Base-by-base conservation (phyloP, 2,797 vertebrate species). In the Cossypha niveicapilla region DNA sequence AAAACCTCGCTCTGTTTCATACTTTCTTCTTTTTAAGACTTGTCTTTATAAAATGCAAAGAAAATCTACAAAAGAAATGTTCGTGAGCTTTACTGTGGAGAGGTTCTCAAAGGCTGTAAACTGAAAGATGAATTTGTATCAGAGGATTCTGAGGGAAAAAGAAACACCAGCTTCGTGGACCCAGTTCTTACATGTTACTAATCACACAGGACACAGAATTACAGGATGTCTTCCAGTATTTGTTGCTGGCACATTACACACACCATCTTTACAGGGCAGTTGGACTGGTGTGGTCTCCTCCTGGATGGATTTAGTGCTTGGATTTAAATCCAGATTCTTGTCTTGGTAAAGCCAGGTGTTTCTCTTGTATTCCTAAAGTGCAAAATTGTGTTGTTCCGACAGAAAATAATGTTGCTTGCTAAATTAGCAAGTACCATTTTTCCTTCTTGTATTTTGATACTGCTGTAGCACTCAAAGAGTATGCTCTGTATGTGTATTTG, bases 281-380 rank as follows among this genome's bases (percentile, higher is more conserved):
- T 92, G 87, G 45, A 68, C 50, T 65, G 21, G 23, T 90, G 47
- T 88, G 35, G 21, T 90, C 47, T 95, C 25, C 50, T 93, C 28
- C 47, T 86, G 81, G 13, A n/a, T 86, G 87, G 68, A 93, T 91
- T 89, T 92, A 86, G 21, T 61, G 48, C 34, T 85, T 83, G 50
- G 48, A 85, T 93, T 85, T 91, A 72, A 83, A 72, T 67, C 47
- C 54, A 80, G 35, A 56, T 80, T 74, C 45, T 74, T 67, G 34
- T 76, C 50, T 83, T 4, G 1, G 61, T 79, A 82, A 86, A 80
- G 47, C 68, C 78, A 83, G 65, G 42, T 77, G 42, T 75, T 88
- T 65, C 42, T 85, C 65, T 88, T 65, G 24, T 58, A 74, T 90
- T 92, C 50, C 50, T 88, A 47, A 86, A 94, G 88, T 41, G 28